Evolutionary conservation across 2,113 vertebrate species (phyloP).

Genomic region (Siniperca chuatsi): DNA sequence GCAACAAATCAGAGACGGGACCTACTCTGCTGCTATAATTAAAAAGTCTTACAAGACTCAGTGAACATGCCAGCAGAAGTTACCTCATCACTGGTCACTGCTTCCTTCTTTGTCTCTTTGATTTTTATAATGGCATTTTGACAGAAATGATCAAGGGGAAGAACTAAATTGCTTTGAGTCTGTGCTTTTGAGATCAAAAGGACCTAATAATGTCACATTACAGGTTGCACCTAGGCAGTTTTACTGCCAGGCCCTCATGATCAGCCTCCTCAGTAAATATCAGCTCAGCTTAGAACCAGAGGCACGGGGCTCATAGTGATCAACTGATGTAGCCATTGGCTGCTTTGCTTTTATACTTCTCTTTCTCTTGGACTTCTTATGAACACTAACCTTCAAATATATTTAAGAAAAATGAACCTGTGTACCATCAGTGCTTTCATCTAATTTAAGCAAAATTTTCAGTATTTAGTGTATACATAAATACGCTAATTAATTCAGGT

Average conservation of each 20-base stretch:
- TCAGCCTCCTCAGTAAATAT: conserved; percentile 58
- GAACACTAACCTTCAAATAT: not conserved
- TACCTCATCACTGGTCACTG: conserved; percentile 58
- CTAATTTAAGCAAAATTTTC: not conserved
- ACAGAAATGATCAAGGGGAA: conserved; percentile 78
- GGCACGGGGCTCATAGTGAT: conserved; percentile 38
- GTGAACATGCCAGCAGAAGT: conserved; percentile 62
- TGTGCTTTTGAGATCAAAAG: conserved; percentile 80
- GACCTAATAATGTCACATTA: conserved; percentile 76
- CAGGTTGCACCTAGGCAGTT: conserved; percentile 76
- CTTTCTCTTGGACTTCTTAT: not conserved
- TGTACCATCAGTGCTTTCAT: not conserved
- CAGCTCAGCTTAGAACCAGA: conserved; percentile 48
- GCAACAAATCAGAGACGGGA: conserved; percentile 13
- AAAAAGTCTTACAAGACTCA: conserved; percentile 36
- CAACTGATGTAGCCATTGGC: conserved; percentile 43
- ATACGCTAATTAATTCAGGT: not conserved
- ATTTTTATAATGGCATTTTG: conserved; percentile 66
- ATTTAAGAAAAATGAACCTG: not conserved
- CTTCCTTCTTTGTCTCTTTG: conserved; percentile 67
- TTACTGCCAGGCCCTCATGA: conserved; percentile 71
- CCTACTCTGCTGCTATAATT: too few relatives aligned
- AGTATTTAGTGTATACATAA: too few relatives aligned
- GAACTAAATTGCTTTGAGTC: conserved; percentile 74
- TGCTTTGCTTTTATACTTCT: conserved; percentile 17